A percentile compares a stretch with the other conserved stretches of the same genome.
These are phyloP conservation scores for Pseudolaguvia tuberculata DNA, from an alignment of 2,113 vertebrate species.

Conservation along the genomic window DNA sequence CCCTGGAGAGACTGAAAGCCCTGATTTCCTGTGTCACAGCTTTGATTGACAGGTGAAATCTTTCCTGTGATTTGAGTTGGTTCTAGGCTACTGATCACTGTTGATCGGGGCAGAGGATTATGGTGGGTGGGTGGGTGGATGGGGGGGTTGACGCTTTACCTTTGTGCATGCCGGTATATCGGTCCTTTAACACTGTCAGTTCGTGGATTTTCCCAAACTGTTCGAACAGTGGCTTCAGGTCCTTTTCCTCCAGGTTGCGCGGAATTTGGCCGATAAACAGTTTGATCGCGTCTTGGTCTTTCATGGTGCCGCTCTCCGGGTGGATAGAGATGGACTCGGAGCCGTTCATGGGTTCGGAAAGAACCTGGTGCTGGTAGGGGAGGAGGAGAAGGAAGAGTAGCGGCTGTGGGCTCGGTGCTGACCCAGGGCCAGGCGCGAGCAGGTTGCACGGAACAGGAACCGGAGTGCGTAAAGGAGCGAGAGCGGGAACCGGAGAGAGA, in stretches of 20 bases:
- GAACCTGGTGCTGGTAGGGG: slow-evolving; percentile 77
- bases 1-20: slow-evolving; percentile 1
- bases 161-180: slow-evolving; percentile 98
- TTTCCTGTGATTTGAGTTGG: neutral
- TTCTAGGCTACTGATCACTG: slow-evolving; percentile 10
- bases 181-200: slow-evolving; percentile 96
- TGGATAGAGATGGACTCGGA: slow-evolving; percentile 85
- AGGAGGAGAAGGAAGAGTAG: slow-evolving; percentile 65
- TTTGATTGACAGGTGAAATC: slow-evolving; percentile 11
- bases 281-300: slow-evolving; percentile 98
- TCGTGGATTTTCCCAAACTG: slow-evolving; percentile 98
- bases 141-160: slow-evolving; percentile 66
- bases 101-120: neutral
- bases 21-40: neutral
- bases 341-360: slow-evolving; percentile 90
- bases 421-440: slow-evolving; percentile 71
- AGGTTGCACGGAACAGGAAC: slow-evolving; percentile 70
- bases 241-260: slow-evolving; percentile 93
- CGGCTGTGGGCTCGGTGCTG: slow-evolving; percentile 68
- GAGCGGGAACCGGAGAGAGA: slow-evolving; percentile 67
- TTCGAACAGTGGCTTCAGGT: slow-evolving; percentile 95
- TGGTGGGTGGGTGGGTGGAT: neutral
- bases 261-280: slow-evolving; percentile 98
- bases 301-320: slow-evolving; percentile 86
- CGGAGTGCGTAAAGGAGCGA: slow-evolving; percentile 68